Conservation (phyloP, 2,888 invertebrate genomes). For the Heliconius ethilla region DNA sequence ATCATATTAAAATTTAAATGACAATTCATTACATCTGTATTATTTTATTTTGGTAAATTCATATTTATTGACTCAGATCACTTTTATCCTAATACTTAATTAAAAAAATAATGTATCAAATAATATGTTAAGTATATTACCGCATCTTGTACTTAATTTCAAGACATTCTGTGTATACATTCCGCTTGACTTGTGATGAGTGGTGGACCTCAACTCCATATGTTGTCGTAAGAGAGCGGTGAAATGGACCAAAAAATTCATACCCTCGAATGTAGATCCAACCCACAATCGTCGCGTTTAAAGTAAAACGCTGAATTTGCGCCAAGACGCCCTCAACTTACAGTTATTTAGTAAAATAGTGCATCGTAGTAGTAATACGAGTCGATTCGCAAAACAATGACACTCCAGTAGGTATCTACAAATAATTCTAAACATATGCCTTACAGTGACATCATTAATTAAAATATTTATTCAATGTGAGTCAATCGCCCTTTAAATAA, state of each 20-base stretch:
- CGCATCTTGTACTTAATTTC: too few species aligned
- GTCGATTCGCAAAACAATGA: constrained; percentile 31
- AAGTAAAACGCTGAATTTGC: background rate
- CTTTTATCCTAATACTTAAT: too few species aligned
- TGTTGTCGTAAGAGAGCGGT: too few species aligned
- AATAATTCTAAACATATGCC: constrained; percentile 34
- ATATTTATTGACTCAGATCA: too few species aligned
- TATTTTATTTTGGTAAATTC: too few species aligned
- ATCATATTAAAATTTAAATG: too few species aligned
- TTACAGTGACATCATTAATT: constrained; percentile 37
- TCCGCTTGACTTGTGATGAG: too few species aligned
- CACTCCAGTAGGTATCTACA: constrained; percentile 17
- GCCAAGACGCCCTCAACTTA: background rate
- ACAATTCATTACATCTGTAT: too few species aligned
- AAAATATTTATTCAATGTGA: constrained; percentile 35
- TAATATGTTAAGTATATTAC: too few species aligned
- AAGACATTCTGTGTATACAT: too few species aligned
- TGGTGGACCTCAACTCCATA: too few species aligned
- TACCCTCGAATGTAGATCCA: background rate
- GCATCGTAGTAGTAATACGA: constrained; percentile 21
- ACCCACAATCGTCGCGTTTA: background rate
- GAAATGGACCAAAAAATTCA: background rate
- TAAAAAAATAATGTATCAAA: too few species aligned
- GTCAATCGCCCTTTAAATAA: constrained; percentile 34
- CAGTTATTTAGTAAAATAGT: background rate